Percentiles rank a stretch among this genome's conserved stretches.
These are phyloP conservation scores for Lutjanus erythropterus DNA, from an alignment of 2,113 vertebrate genomes.

Conservation along the genomic window DNA sequence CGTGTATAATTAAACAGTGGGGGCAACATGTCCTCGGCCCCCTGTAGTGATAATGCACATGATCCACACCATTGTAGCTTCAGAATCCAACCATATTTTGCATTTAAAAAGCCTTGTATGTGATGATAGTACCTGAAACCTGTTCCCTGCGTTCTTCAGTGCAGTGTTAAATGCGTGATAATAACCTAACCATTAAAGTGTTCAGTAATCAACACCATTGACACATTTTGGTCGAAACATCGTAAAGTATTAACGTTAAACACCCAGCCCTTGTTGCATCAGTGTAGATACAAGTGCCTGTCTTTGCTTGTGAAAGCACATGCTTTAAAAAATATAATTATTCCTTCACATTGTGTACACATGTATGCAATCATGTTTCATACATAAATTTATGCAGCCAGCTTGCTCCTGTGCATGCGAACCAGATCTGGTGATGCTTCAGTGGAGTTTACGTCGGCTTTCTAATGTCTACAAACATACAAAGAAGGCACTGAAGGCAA, in stretches of 20 bases:
- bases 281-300: neutral
- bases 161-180: neutral
- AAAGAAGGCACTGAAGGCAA: conserved; percentile 43
- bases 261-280: neutral
- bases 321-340: neutral
- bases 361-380: neutral
- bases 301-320: neutral
- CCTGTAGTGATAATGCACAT: too few relatives aligned
- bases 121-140: neutral
- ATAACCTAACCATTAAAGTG: neutral
- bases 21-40: too few relatives aligned
- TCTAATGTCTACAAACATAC: conserved; percentile 26
- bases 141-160: neutral
- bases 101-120: neutral
- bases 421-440: neutral
- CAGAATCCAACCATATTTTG: neutral
- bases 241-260: neutral
- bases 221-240: neutral
- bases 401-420: neutral
- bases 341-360: neutral
- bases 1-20: too few relatives aligned
- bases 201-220: neutral
- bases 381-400: neutral
- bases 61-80: neutral
- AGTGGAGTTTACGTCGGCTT: neutral